Percentiles rank a stretch among this genome's conserved stretches.
phyloP scores from a whole-genome alignment of 1,140 invertebrate species.

The Apis florea region DNA sequence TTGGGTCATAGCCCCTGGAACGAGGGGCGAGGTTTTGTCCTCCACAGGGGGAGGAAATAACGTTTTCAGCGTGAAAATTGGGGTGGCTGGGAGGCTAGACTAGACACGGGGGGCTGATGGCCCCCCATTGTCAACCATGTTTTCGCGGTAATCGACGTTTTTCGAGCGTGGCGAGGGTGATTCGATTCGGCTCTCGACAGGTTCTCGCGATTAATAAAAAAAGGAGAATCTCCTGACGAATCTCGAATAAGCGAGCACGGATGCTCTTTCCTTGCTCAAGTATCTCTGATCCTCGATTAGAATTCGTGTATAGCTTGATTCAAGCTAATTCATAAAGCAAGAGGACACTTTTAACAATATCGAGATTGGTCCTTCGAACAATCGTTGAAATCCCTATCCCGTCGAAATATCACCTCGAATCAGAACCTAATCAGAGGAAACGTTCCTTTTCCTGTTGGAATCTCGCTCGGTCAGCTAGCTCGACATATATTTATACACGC shows the following conservation, averaged over 20 bases:
- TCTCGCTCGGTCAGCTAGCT: conserved; percentile 8
- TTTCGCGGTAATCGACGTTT: background rate
- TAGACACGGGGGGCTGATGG: background rate
- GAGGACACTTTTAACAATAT: too few species aligned
- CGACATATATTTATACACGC: too few species aligned
- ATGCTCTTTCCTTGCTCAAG: too few species aligned
- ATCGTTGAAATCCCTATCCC: too few species aligned
- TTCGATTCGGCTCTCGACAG: background rate
- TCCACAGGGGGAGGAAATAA: background rate
- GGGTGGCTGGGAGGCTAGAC: background rate
- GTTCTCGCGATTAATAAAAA: background rate
- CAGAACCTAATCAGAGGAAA: background rate
- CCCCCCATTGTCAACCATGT: background rate
- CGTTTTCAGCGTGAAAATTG: background rate
- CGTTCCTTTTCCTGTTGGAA: background rate
- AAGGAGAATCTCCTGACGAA: too few species aligned
- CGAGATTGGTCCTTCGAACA: too few species aligned
- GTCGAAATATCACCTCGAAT: too few species aligned
- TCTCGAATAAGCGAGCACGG: too few species aligned
- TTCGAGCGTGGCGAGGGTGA: background rate
- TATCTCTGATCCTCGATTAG: too few species aligned
- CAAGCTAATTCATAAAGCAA: too few species aligned
- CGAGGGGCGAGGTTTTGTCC: background rate
- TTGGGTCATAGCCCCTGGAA: conserved; percentile 21
- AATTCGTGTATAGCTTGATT: too few species aligned